Evolutionary conservation across 2,797 vertebrate species (phyloP), one percentile per base, ranked within the genome.

Genomic region (Odontamblyopus lacepedii): DNA sequence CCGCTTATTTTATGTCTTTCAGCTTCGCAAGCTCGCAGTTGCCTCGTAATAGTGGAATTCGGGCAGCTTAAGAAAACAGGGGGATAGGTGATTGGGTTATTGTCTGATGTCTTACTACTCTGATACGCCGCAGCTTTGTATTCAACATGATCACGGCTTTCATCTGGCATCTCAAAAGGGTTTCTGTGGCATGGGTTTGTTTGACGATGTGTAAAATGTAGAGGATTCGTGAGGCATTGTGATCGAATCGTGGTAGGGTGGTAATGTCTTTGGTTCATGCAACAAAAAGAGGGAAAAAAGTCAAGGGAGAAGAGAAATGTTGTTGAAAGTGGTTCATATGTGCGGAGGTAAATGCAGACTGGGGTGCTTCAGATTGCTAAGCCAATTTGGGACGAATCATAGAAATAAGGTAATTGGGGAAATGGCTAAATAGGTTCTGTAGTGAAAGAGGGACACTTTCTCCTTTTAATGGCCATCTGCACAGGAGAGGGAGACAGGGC

Each of bases 401-500:
- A 71, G 69, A 95, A 94, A 95, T 94, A 94, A 95, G 93, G 92
- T 95, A 89, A 95, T 98, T 96, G 96, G 95, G 94, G 96, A 96
- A 96, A 94, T 94, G 95, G 95, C 96, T 96, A 97, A 98, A 96
- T 97, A 96, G 93, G 93, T 97, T 96, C 94, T 95, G 93, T 93
- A 79, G 82, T 91, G 88, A 94, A 95, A 95, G 95, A 95, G 95
- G 96, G 96, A 95, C 96, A 96, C 95, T 96, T 96, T 97, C 95
- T 96, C 95, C 95, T 92, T 93, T 97, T 98, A 98, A 98, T 97
- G 96, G 95, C 97, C 96, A 98, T 98, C 97, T 99, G 97, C 96
- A 97, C 96, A 96, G 95, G 96, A 97, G 96, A 96, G 95, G 94
- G 96, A 96, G 95, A 94, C 95, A 93, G 95, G 95, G 95, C 95